Base-by-base conservation (phyloP, 2,113 vertebrate species). In the Phylloscopus whistleri region DNA sequence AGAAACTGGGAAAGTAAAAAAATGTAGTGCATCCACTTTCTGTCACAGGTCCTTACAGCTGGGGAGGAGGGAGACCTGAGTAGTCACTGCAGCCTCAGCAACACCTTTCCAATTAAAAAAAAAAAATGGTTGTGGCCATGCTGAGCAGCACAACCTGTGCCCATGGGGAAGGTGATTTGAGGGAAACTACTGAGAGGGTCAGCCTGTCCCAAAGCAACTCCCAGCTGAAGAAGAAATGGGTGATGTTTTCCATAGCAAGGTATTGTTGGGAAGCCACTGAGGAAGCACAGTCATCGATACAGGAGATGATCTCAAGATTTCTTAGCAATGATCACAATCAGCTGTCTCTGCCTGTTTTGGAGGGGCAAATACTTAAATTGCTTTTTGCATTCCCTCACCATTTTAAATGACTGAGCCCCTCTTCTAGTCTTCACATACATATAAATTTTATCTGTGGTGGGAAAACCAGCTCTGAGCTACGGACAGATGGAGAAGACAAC, bases 71-170 rank as follows among this genome's bases (percentile, higher is more conserved):
- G n/a, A 89, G n/a, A 63, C 9, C 3, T 3, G 22, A 62, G 31
- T 28, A 28, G 17, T 37, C 22, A 5, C n/a, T 20, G n/a, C 31
- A 10, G 7, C 31, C 51, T 27, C 30, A 84, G 17, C 39, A 73
- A 27, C 1, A 2, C 0, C 0, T 30, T 77, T 46, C 8, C n/a
- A 63, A 46, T 23, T 72, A 6, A 30, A 62, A 31, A 24, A 73
- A 9, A 33, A 30, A 28, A 75, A 10, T 9, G 9, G 7, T 11
- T 48, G 30, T n/a, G n/a, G 9, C 24, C 43, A 30, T 10, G 16
- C 21, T 49, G 48, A 23, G 37, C 37, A 79, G 48, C 28, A 70
- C 18, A 55, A 37, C 19, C 30, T 37, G 17, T 14, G 13, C 8
- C 39, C 53, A 48, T 35, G 31, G 35, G 15, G 37, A 76, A 56